Percentiles rank a stretch among this genome's conserved stretches.
Conservation (phyloP, 2,888 invertebrate species). For the Tanytarsus gracilentus region DNA sequence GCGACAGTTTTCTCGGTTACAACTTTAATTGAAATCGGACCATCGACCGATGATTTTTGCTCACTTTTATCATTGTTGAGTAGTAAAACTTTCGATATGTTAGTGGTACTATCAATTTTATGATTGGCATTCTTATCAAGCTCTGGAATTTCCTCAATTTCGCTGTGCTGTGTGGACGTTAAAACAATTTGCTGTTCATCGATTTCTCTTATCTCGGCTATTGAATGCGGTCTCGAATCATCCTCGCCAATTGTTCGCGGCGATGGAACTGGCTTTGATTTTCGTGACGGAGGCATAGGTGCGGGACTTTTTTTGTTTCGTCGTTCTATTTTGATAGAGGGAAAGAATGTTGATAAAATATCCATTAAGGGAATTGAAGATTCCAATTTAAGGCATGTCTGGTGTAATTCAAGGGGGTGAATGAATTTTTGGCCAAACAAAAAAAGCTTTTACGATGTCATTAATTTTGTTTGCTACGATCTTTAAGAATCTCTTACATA, state of each 20-base stretch:
- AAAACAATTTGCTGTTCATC: neutral
- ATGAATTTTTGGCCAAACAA: no score
- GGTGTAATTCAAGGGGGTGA: no score
- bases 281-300: constrained; percentile 39
- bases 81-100: constrained; percentile 30
- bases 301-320: constrained; percentile 37
- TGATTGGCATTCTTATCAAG: neutral
- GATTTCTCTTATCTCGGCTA: constrained; percentile 21
- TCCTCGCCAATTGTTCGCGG: constrained; percentile 31
- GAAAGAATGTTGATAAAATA: neutral
- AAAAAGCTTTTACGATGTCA: no score
- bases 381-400: no score
- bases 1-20: neutral
- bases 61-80: constrained; percentile 13
- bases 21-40: constrained; percentile 25
- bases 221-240: neutral
- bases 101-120: neutral
- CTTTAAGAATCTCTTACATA: no score
- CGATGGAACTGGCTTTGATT: constrained; percentile 33
- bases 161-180: neutral
- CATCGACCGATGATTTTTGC: neutral
- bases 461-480: no score
- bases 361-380: no score
- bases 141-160: constrained; percentile 12
- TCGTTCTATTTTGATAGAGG: constrained; percentile 8